Percentiles rank a stretch among this genome's conserved stretches.
phyloP scores from a whole-genome alignment of 2,113 vertebrate species.

The Dendropsophus ebraccatus region DNA sequence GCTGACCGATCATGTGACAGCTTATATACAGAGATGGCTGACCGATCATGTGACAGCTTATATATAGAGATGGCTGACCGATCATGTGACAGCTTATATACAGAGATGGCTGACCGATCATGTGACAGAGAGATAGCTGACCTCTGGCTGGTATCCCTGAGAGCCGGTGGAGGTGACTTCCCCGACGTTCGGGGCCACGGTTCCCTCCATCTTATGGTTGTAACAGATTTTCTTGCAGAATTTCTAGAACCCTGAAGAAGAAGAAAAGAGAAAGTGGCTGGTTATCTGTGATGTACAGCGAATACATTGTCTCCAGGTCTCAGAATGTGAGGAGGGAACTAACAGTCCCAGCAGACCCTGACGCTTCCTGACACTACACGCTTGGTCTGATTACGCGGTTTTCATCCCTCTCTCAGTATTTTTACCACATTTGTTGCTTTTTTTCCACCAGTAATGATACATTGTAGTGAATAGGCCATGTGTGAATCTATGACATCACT shows the following conservation, averaged over 20 bases:
- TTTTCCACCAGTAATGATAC: too few species aligned
- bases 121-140: not conserved
- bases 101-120: too few species aligned
- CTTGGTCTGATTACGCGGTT: too few species aligned
- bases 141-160: slow-evolving; percentile 55
- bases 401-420: too few species aligned
- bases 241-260: slow-evolving; percentile 3
- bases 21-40: too few species aligned
- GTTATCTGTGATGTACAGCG: not conserved
- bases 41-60: too few species aligned
- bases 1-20: too few species aligned
- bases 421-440: too few species aligned
- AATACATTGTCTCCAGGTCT: not conserved
- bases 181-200: slow-evolving; percentile 40
- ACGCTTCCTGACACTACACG: too few species aligned
- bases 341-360: not conserved
- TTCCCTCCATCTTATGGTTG: slow-evolving; percentile 27
- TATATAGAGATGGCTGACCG: too few species aligned
- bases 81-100: too few species aligned
- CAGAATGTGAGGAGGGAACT: not conserved
- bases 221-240: not conserved
- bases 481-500: not conserved
- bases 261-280: not conserved
- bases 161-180: slow-evolving; percentile 55
- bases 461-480: too few species aligned